Conservation (phyloP, 2,888 invertebrate species). For the Drosophila basisetae region DNA sequence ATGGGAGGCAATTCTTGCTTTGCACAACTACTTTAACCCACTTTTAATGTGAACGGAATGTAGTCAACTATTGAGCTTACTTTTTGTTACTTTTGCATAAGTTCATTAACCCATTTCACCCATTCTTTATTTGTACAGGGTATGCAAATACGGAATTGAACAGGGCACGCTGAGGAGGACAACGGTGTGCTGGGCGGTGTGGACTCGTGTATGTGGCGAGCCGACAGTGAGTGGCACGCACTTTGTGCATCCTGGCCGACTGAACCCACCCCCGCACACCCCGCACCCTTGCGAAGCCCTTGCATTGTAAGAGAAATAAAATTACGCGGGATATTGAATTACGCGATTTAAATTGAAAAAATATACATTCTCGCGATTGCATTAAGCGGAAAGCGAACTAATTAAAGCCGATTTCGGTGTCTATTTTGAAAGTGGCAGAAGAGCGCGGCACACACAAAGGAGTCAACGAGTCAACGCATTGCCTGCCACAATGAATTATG, state of each 20-base stretch:
- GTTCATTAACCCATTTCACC: neutral
- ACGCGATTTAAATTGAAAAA: conserved; percentile 76
- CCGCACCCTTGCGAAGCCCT: neutral
- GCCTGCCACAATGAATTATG: conserved; percentile 2
- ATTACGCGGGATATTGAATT: conserved; percentile 78
- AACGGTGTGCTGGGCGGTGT: neutral
- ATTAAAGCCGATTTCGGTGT: conserved; percentile 52
- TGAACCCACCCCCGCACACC: conserved; percentile 19
- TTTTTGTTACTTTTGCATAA: neutral
- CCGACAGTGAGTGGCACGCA: conserved; percentile 73
- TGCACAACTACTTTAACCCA: neutral
- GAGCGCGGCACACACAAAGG: neutral
- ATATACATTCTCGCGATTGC: conserved; percentile 69
- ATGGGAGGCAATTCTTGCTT: neutral
- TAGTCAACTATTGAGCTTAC: neutral
- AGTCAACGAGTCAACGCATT: neutral
- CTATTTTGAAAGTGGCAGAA: conserved; percentile 24
- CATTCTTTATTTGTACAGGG: neutral
- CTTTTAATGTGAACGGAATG: neutral
- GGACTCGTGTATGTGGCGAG: neutral
- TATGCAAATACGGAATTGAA: conserved; percentile 36
- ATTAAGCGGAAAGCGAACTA: conserved; percentile 75
- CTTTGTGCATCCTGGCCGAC: conserved; percentile 55
- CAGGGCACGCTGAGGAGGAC: conserved; percentile 50
- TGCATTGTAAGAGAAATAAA: conserved; percentile 67